Conservation (phyloP, 2,113 vertebrate genomes). For the Nothoprocta perdicaria region DNA sequence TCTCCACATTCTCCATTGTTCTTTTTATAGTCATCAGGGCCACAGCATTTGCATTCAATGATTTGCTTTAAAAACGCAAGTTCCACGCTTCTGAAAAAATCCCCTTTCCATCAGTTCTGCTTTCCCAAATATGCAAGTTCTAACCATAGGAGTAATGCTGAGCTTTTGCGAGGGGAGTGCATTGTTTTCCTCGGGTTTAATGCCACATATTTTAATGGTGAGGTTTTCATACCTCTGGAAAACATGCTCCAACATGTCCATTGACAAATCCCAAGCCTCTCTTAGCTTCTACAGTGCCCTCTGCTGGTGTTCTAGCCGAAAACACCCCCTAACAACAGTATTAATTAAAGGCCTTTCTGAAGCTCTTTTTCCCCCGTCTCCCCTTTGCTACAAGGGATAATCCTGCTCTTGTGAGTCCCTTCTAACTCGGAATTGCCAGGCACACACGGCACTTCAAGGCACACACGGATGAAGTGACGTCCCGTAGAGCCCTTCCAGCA, state of each 20-base stretch:
- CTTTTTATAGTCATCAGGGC: neutral
- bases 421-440: neutral
- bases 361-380: neutral
- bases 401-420: neutral
- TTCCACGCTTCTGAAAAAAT: constrained; percentile 1
- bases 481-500: neutral
- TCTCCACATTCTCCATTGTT: neutral
- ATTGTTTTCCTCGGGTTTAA: neutral
- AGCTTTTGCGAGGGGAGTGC: neutral
- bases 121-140: neutral
- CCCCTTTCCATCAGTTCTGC: neutral
- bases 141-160: neutral
- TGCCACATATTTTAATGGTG: constrained; percentile 41
- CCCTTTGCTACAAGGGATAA: neutral
- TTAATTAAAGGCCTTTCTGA: neutral
- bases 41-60: neutral
- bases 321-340: fast-evolving
- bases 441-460: neutral
- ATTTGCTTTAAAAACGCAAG: neutral
- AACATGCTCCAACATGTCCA: constrained; percentile 83
- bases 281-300: constrained; percentile 68
- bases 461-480: neutral
- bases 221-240: constrained; percentile 32
- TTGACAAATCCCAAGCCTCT: neutral
- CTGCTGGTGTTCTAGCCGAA: constrained; percentile 63